A percentile compares a stretch with the other conserved stretches of the same genome.
phyloP scores from a whole-genome alignment of 2,888 invertebrate genomes.

The Eilema caniola region DNA sequence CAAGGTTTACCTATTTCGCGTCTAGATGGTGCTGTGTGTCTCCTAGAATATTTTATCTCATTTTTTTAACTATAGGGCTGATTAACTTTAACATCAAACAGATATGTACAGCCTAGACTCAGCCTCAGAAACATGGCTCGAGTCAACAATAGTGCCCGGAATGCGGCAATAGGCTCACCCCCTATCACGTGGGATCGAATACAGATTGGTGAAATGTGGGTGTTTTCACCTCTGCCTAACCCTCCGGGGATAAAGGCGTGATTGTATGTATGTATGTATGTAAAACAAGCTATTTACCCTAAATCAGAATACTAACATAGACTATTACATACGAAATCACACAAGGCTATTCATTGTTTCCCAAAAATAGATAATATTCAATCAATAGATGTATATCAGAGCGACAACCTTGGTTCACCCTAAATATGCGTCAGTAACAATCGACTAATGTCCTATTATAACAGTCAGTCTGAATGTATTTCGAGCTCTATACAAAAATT shows the following conservation, averaged over 20 bases:
- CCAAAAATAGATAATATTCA: slow-evolving; percentile 14
- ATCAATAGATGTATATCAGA: slow-evolving; percentile 23
- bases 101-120: too few relatives aligned
- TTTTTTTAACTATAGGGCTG: too few relatives aligned
- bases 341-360: slow-evolving; percentile 16
- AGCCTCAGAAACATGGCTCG: too few relatives aligned
- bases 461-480: not conserved
- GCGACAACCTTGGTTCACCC: slow-evolving; percentile 15
- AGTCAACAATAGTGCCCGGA: too few relatives aligned
- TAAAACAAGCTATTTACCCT: too few relatives aligned
- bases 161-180: too few relatives aligned
- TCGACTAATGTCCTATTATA: not conserved
- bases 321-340: not conserved
- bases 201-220: too few relatives aligned
- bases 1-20: not conserved
- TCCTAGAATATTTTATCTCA: not conserved
- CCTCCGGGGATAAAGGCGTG: too few relatives aligned
- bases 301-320: not conserved
- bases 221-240: too few relatives aligned
- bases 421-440: slow-evolving; percentile 10
- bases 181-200: too few relatives aligned
- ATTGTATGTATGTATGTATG: too few relatives aligned
- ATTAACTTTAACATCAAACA: too few relatives aligned
- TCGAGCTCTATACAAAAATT: not conserved
- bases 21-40: not conserved